A percentile compares a stretch with the other conserved stretches of the same genome.
Conservation (phyloP, 2,113 vertebrate genomes). For the Calcarius ornatus region DNA sequence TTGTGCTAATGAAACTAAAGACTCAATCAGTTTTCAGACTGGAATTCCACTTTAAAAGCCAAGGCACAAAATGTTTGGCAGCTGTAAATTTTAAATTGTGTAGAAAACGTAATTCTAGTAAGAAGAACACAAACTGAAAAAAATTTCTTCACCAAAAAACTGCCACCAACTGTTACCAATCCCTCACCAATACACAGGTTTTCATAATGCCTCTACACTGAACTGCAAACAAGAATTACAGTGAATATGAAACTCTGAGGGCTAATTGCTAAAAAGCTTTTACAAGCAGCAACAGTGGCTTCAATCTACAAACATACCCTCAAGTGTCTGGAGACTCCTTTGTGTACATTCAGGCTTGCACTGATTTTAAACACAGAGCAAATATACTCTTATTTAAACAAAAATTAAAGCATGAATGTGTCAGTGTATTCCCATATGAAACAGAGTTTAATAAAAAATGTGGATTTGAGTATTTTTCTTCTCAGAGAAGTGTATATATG, state of each 20-base stretch:
- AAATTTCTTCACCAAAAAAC: not conserved
- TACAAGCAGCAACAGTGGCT: not conserved
- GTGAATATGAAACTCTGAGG: not conserved
- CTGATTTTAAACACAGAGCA: not conserved
- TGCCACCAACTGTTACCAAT: not conserved
- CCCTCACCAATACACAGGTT: not conserved
- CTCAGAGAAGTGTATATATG: not conserved
- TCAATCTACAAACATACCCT: not conserved
- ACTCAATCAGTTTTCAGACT: not conserved
- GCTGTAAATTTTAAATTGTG: accelerated
- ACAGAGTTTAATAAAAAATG: not conserved
- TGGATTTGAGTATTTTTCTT: not conserved
- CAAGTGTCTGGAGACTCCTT: not conserved
- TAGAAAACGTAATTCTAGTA: not conserved
- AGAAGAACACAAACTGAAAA: not conserved
- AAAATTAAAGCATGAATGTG: not conserved
- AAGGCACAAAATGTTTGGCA: not conserved
- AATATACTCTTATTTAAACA: not conserved
- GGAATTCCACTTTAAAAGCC: not conserved
- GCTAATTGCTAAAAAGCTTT: not conserved
- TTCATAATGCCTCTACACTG: not conserved
- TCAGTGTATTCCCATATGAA: not conserved
- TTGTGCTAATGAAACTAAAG: not conserved
- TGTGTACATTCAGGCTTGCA: accelerated
- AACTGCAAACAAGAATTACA: not conserved